These are phyloP conservation scores for Ferrisia virgata DNA, from an alignment of 2,888 invertebrate genomes.

Conservation along the genomic window DNA sequence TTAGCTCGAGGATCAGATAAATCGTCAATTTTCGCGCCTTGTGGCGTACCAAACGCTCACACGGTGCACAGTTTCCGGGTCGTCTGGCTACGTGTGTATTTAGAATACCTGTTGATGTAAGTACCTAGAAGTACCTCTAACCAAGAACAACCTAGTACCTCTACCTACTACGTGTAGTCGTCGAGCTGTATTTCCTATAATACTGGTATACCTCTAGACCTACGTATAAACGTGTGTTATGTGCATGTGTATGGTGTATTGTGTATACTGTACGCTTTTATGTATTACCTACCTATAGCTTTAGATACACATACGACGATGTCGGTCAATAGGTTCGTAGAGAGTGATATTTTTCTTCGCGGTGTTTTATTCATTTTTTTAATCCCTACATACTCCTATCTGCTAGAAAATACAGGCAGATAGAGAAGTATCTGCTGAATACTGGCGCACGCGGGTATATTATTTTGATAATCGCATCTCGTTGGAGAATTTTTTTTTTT, in stretches of 20 bases:
- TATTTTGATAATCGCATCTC: background rate
- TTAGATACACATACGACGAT: background rate
- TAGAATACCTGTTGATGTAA: background rate
- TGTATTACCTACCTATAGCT: background rate
- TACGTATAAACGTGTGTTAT: too few species aligned
- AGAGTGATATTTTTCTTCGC: background rate
- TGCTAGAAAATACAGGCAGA: background rate
- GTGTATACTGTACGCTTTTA: background rate
- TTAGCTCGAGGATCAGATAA: background rate
- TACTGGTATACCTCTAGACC: too few species aligned
- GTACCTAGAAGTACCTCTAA: too few species aligned
- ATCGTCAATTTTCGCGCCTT: background rate
- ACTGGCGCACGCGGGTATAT: background rate
- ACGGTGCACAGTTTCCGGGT: background rate
- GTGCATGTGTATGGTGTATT: too few species aligned
- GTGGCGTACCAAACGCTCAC: background rate
- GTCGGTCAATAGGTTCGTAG: background rate
- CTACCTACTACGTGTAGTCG: too few species aligned
- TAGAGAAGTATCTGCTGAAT: background rate
- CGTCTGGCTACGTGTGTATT: background rate
- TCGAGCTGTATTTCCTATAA: too few species aligned
- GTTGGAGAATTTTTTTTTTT: background rate
- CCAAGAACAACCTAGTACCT: too few species aligned
- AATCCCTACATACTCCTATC: too few species aligned
- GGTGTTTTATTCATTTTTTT: background rate